Evolutionary conservation across 2,888 invertebrate species (phyloP).

Genomic region (Callinectes sapidus): DNA sequence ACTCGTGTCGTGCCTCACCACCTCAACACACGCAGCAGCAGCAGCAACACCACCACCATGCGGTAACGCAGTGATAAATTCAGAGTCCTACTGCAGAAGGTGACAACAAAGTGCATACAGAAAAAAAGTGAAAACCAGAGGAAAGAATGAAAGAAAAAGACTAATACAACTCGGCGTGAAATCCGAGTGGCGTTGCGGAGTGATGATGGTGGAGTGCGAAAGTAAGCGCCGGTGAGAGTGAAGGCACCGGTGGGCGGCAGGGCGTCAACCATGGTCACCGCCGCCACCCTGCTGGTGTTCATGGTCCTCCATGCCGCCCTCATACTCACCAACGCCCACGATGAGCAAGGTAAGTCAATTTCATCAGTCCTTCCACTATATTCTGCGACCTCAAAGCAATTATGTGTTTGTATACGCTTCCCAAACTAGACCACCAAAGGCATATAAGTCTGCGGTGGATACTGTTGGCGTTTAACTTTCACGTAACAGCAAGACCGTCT

Average conservation of each 20-base stretch:
- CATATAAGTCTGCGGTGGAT: not conserved
- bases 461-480: not conserved
- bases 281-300: not conserved
- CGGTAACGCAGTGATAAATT: not conserved
- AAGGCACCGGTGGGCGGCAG: not conserved
- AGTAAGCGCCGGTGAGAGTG: not conserved
- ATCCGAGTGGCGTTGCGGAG: not conserved
- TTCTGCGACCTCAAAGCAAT: not conserved
- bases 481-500: not conserved
- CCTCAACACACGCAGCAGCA: not conserved
- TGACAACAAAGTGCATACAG: not conserved
- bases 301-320: not conserved
- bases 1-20: not conserved
- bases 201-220: slow-evolving; percentile 7
- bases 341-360: not conserved
- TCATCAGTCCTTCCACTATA: not conserved
- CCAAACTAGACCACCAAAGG: not conserved
- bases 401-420: not conserved
- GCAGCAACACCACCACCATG: not conserved
- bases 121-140: not conserved
- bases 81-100: not conserved
- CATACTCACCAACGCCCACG: not conserved
- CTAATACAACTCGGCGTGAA: not conserved
- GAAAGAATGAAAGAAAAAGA: not conserved
- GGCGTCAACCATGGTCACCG: slow-evolving; percentile 4